These are phyloP conservation scores for Elaphurus davidianus DNA, from an alignment of 2,113 vertebrate genomes.

Conservation along the genomic window DNA sequence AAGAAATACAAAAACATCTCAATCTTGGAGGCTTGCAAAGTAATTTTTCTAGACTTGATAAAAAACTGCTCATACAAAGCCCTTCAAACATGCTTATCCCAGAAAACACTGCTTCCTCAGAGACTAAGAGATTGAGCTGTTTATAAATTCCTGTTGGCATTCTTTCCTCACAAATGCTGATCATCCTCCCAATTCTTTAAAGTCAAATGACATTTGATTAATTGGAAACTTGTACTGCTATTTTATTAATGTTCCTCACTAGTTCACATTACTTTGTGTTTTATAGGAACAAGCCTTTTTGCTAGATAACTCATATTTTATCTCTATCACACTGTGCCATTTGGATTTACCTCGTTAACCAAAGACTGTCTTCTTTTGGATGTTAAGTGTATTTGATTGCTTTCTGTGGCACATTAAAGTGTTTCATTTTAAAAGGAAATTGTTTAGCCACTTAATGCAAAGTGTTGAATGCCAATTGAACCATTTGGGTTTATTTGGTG, in stretches of 20 bases:
- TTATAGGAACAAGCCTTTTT: neutral
- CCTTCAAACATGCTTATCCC: neutral
- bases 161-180: neutral
- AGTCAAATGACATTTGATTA: conserved; percentile 25
- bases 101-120: neutral
- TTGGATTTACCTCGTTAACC: neutral
- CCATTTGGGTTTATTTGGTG: neutral
- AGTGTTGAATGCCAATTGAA: neutral
- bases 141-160: conserved; percentile 27
- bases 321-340: neutral
- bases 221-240: neutral
- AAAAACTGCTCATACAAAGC: neutral
- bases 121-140: neutral
- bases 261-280: neutral
- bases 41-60: neutral
- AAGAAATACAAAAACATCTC: neutral
- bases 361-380: neutral
- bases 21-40: neutral
- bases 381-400: neutral
- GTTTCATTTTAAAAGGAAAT: conserved; percentile 9
- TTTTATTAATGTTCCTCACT: conserved; percentile 41
- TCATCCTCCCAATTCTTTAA: neutral
- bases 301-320: conserved; percentile 29
- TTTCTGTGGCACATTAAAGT: neutral
- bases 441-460: neutral